Evolutionary conservation across 2,113 vertebrate species (phyloP).

Genomic region (Carlito syrichta): DNA sequence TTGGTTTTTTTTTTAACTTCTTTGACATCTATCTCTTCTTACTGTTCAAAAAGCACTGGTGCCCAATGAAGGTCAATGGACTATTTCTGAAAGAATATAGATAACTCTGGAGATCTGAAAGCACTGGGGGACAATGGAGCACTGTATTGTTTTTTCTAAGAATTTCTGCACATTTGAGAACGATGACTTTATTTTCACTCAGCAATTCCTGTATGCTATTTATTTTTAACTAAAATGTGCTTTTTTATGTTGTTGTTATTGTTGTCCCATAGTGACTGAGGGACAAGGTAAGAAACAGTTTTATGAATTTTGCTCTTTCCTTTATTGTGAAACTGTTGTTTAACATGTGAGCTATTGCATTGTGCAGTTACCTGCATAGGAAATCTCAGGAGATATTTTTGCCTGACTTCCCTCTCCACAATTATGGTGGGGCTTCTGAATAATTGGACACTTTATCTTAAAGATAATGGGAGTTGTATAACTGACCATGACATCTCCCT

Average conservation of each 20-base stretch:
- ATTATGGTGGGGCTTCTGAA: neutral
- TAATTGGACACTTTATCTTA: neutral
- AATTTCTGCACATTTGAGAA: neutral
- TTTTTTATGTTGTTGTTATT: no score
- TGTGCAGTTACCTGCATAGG: neutral
- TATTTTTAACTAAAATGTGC: neutral
- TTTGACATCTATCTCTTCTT: neutral
- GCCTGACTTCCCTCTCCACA: neutral
- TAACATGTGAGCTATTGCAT: neutral
- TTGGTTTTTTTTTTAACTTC: neutral
- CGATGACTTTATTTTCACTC: neutral
- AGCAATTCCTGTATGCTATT: neutral
- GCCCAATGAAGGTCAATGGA: neutral
- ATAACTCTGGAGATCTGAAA: neutral
- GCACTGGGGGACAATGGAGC: accelerated
- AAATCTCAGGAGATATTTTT: neutral
- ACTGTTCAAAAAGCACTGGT: neutral
- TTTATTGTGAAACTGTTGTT: neutral
- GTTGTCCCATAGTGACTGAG: neutral
- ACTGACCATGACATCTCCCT: neutral
- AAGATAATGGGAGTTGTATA: neutral
- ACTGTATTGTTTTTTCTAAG: neutral
- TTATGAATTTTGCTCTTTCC: neutral
- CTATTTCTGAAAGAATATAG: neutral
- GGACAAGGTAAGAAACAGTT: neutral